Evolutionary conservation across 2,888 invertebrate species (phyloP), one percentile per base, ranked within the genome.

Genomic region (Hirtodrosophila duncani): DNA sequence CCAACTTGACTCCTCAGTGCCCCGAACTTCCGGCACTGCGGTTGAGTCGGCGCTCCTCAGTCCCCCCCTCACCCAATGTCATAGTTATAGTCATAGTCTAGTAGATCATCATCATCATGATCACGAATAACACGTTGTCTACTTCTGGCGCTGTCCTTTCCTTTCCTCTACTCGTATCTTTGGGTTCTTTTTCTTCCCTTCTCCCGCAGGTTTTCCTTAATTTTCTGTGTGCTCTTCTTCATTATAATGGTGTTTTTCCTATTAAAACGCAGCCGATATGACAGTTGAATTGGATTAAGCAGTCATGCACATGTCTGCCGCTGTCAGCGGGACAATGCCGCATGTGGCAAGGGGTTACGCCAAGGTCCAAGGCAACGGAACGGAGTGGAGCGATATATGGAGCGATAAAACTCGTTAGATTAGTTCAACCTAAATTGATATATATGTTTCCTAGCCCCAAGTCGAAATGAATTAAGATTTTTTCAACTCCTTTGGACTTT

Each of bases 241-340:
- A 26, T 56, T 50, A 51, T 46, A 55, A 49, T 41, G 45, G 44
- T 38, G 37, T 16, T 42, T 51, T 66, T 63, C 57, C 55, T 67
- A 55, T 63, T 65, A 71, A 72, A 61, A 58, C 42, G 38, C 46
- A 20, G 48, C 56, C 59, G 52, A 23, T 39, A 52, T 41, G 55
- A 53, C 57, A 45, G 55, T 52, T 55, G 77, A 80, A 78, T 74
- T 75, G 69, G 81, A 75, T 75, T 78, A 78, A 81, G 81, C 42
- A 74, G 69, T 81, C 75, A 81, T 56, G 67, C 75, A 81, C 79
- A 75, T 75, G 75, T 66, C 72, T 66, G 48, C 37, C 37, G 18
- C 33, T 31, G 9, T 18, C 16, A 23, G 11, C 5, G 4, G 10
- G 13, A 20, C n/a, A 10, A 16, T 9, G 20, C 7, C 10, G n/a